Evolutionary conservation across 2,888 invertebrate species (phyloP).

Genomic region (Lasioglossum marginatum): DNA sequence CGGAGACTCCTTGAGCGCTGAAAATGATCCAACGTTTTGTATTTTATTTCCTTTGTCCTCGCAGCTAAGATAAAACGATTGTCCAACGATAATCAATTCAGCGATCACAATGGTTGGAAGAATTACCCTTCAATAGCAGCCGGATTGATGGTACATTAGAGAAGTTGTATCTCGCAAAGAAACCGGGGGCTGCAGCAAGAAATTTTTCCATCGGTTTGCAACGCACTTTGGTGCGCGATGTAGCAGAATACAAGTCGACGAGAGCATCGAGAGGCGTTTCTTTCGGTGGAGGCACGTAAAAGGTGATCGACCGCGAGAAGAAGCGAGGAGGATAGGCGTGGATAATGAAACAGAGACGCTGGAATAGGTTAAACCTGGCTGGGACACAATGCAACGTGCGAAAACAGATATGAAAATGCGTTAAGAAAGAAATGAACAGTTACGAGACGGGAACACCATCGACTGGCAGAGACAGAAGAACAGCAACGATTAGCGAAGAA

Average conservation of each 20-base stretch:
- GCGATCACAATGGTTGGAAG: not conserved
- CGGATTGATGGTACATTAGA: not conserved
- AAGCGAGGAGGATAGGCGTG: slow-evolving; percentile 11
- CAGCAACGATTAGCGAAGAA: not conserved
- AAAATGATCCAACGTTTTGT: not conserved
- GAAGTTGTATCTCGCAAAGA: not conserved
- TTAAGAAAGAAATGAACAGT: not conserved
- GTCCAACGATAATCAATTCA: not conserved
- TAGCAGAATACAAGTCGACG: not conserved
- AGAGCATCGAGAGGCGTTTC: slow-evolving; percentile 2
- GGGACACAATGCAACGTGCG: slow-evolving; percentile 9
- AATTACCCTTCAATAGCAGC: not conserved
- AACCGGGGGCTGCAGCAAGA: not conserved
- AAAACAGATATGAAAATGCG: not conserved
- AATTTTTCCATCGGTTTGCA: not conserved
- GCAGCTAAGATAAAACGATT: not conserved
- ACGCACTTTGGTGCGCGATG: not conserved
- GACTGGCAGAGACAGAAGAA: not conserved
- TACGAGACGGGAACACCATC: not conserved
- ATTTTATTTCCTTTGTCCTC: not conserved
- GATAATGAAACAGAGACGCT: slow-evolving; percentile 5
- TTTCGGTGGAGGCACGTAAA: slow-evolving; percentile 2
- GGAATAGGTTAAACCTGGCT: not conserved
- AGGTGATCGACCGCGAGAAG: slow-evolving; percentile 16
- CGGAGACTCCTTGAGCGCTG: too few relatives aligned